Base-by-base conservation (phyloP, 2,797 vertebrate species). In the Peromyscus melanophrys region DNA sequence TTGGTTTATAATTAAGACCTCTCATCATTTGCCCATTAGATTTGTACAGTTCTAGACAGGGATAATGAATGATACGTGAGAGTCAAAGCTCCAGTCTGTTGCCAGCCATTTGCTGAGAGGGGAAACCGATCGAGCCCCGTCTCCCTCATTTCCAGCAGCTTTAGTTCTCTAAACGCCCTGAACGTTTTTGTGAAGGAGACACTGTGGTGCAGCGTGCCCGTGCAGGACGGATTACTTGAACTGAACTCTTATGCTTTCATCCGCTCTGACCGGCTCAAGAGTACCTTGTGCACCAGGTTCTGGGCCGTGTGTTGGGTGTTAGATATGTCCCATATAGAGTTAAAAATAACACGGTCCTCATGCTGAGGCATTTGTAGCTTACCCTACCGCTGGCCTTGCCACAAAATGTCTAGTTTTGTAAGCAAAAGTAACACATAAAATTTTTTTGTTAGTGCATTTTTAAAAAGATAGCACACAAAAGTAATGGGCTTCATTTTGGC, bases 361-460 rank as follows among this genome's bases (percentile, higher is more conserved):
- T 14, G 52, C 69, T 77, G 21, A n/a, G 65, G 76, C 4, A 61
- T 14, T 14, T 52, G 31, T 40, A 80, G 23, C 29, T 40, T 89
- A n/a, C 59, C 61, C 31, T 13, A 16, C 57, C 31, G 52, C 49
- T 73, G 88, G 63, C 52, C 55, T 75, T 46, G 43, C 43, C 80
- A 57, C 0, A 82, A 57, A 89, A 71, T 8, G 13, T 49, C 29
- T 27, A 92, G 12, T 27, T n/a, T 34, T 77, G 34, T 2, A 82
- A 86, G 40, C 17, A 86, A 92, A 57, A 90, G 31, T 75, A 96
- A 90, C 46, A 8, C 84, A 94, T 65, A 34, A 5, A 34, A 31
- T 85, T 37, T 88, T 88, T 65, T 49, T 65, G 29, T 85, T 86
- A 25, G 16, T 86, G 52, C 11, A 12, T 49, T 40, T 59, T 81